Conservation (phyloP, 2,797 vertebrate species). For the Sciurus vulgaris region DNA sequence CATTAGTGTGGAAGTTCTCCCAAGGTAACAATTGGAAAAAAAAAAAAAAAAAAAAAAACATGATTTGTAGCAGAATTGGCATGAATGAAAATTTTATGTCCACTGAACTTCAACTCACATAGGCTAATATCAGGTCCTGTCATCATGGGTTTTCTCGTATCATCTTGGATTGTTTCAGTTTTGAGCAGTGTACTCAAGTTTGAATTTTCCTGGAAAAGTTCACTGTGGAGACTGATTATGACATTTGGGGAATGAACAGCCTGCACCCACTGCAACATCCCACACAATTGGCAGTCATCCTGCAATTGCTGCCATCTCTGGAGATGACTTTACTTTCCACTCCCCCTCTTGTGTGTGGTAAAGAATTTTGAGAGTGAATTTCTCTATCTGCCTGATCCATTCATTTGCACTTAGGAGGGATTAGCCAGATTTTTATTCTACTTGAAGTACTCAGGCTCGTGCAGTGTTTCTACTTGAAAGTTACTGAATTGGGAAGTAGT, state of each 20-base stretch:
- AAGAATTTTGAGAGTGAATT: neutral
- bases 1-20: neutral
- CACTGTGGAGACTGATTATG: neutral
- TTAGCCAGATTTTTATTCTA: neutral
- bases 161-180: neutral
- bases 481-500: neutral
- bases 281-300: neutral
- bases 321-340: neutral
- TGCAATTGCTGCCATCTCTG: neutral
- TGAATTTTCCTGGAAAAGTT: constrained; percentile 31
- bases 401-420: neutral
- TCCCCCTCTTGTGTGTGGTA: neutral
- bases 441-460: neutral
- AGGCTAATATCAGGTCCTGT: neutral
- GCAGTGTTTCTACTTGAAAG: constrained; percentile 17
- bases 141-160: neutral
- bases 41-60: neutral
- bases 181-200: neutral
- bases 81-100: neutral
- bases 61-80: neutral
- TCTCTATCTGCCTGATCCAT: neutral
- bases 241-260: neutral
- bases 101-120: neutral
- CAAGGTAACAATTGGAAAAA: neutral
- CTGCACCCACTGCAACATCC: neutral